Conservation (phyloP, 2,888 invertebrate genomes). For the Drosophila pseudotalamancana region DNA sequence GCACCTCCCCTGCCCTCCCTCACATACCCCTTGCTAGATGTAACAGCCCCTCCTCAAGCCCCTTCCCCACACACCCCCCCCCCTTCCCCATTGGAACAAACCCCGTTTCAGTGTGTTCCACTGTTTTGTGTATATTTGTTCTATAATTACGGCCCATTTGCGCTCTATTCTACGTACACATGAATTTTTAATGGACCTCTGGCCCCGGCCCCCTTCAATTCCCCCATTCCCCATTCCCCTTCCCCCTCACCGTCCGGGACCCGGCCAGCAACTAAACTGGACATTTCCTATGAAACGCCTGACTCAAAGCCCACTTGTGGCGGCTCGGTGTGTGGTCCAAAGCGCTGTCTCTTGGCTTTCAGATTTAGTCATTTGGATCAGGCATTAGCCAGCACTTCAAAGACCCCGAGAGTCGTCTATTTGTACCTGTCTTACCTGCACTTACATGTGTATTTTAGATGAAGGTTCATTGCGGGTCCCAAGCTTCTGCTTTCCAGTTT, state of each 20-base stretch:
- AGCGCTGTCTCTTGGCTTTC: constrained; percentile 32
- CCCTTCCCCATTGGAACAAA: background rate
- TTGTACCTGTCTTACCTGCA: background rate
- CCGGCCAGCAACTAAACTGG: constrained; percentile 29
- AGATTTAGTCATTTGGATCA: constrained; percentile 60
- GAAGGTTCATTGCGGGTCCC: constrained; percentile 28
- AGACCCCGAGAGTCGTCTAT: constrained; percentile 20
- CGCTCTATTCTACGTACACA: constrained; percentile 70
- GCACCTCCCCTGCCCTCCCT: background rate
- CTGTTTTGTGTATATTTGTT: constrained; percentile 64
- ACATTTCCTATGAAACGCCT: constrained; percentile 51
- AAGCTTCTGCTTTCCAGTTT: background rate
- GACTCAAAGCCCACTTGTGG: constrained; percentile 1
- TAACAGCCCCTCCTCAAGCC: too few relatives aligned
- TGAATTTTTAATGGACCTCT: constrained; percentile 66
- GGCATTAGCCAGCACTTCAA: constrained; percentile 38
- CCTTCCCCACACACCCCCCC: too few relatives aligned
- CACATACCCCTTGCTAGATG: background rate
- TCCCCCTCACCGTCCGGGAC: too few relatives aligned
- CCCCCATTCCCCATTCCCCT: too few relatives aligned
- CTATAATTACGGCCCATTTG: constrained; percentile 74
- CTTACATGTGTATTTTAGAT: constrained; percentile 30
- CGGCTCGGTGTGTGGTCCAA: constrained; percentile 50
- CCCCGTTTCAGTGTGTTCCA: constrained; percentile 17
- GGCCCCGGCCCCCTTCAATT: constrained; percentile 21